Evolutionary conservation across 2,888 invertebrate species (phyloP).

Genomic region (Lasioglossum zephyrum): DNA sequence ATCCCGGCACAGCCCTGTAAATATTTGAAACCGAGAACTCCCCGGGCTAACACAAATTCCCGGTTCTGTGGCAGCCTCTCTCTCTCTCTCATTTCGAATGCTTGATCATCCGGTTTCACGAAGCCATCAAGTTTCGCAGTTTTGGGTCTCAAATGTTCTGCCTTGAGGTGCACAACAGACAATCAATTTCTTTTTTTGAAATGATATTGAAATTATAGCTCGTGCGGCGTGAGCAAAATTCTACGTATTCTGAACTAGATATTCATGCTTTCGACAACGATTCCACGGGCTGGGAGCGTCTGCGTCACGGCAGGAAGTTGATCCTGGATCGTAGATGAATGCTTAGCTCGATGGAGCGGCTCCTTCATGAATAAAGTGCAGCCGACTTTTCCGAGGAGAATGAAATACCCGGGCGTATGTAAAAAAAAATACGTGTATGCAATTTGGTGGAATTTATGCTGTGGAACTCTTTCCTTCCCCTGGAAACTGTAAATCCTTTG

Average conservation of each 20-base stretch:
- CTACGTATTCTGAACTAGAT: not conserved
- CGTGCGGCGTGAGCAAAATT: not conserved
- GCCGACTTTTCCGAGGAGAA: not conserved
- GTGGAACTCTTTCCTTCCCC: not conserved
- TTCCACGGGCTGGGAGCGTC: not conserved
- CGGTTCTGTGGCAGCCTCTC: not conserved
- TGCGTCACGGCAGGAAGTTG: conserved; percentile 14
- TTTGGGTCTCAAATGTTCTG: conserved; percentile 11
- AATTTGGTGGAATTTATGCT: conserved; percentile 10
- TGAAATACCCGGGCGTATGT: not conserved
- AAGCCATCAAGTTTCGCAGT: not conserved
- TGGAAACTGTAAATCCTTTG: conserved; percentile 13
- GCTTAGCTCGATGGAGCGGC: not conserved
- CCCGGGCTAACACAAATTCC: not conserved
- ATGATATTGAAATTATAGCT: not conserved
- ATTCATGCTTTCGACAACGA: not conserved
- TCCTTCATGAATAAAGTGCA: conserved; percentile 19
- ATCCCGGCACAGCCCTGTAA: not conserved
- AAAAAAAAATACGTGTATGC: conserved; percentile 8
- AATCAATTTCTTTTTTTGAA: not conserved
- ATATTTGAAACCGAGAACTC: not conserved
- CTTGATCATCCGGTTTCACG: not conserved
- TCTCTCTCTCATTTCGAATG: not conserved
- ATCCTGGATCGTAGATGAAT: conserved; percentile 18
- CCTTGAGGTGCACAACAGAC: not conserved